A percentile compares a stretch with the other conserved stretches of the same genome.
Evolutionary conservation across 1,140 invertebrate species (phyloP).

Genomic region (Oncopodura yosiiana): DNA sequence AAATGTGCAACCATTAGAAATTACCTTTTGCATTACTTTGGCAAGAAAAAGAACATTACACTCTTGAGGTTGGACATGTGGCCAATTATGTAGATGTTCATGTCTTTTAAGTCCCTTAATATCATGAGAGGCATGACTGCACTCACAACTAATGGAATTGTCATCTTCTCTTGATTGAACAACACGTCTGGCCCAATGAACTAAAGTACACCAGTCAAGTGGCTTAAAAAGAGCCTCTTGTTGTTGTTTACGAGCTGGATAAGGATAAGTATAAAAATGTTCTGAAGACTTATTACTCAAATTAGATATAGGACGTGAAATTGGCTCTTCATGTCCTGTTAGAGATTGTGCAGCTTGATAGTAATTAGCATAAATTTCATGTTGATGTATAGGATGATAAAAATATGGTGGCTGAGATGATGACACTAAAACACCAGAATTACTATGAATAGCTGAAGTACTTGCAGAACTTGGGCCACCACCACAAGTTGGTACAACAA

Average conservation of each 20-base stretch:
- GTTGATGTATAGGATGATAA: conserved; percentile 12
- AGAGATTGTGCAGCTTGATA: conserved; percentile 15
- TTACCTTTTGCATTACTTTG: conserved; percentile 26
- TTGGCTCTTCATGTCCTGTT: conserved; percentile 32
- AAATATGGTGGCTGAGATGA: conserved; percentile 2
- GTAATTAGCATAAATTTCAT: conserved; percentile 19
- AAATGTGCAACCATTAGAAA: no score
- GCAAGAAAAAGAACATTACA: conserved; percentile 35
- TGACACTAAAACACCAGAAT: neutral
- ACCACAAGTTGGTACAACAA: neutral
- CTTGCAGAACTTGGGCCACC: neutral
- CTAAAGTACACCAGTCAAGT: conserved; percentile 29
- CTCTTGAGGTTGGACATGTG: conserved; percentile 34
- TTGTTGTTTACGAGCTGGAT: conserved; percentile 31
- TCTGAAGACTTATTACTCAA: conserved; percentile 34
- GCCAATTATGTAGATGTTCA: conserved; percentile 32
- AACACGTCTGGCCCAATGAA: conserved; percentile 32
- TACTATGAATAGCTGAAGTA: neutral
- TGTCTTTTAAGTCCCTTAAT: conserved; percentile 31
- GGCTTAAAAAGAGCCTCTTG: conserved; percentile 29
- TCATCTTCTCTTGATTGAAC: conserved; percentile 33
- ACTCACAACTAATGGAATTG: conserved; percentile 22
- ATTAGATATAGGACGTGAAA: conserved; percentile 33
- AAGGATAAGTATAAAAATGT: conserved; percentile 35
- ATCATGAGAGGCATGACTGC: conserved; percentile 31